These are phyloP conservation scores for Microcaecilia unicolor DNA, from an alignment of 2,797 vertebrate genomes.

Conservation along the genomic window DNA sequence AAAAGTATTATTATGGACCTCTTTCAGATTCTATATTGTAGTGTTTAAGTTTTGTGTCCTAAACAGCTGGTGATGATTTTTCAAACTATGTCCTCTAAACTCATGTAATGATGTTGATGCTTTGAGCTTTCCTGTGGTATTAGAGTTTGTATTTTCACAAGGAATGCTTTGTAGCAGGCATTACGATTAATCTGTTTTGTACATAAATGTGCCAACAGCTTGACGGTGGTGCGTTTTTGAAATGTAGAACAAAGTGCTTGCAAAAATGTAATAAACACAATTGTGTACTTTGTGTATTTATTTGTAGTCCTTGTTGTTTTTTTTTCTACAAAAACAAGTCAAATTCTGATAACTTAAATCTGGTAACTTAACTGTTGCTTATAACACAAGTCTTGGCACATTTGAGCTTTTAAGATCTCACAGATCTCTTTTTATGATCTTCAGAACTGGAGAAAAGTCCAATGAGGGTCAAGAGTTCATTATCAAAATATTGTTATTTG, in stretches of 20 bases:
- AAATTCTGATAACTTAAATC: too few species aligned
- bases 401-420: too few species aligned
- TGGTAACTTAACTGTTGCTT: too few species aligned
- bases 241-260: constrained; percentile 98
- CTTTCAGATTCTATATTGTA: constrained; percentile 81
- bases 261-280: constrained; percentile 92
- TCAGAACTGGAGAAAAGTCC: too few species aligned
- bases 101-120: constrained; percentile 79
- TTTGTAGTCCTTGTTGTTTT: constrained; percentile 30
- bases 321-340: too few species aligned
- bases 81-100: constrained; percentile 82
- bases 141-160: constrained; percentile 98
- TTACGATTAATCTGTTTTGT: constrained; percentile 95
- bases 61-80: constrained; percentile 89
- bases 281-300: constrained; percentile 91
- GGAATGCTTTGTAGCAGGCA: constrained; percentile 95
- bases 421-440: too few species aligned
- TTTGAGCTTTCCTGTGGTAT: constrained; percentile 78
- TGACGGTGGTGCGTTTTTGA: constrained; percentile 96
- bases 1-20: constrained; percentile 75
- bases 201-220: constrained; percentile 99
- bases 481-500: too few species aligned
- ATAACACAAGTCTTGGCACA: too few species aligned
- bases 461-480: too few species aligned
- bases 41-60: constrained; percentile 89